Percentiles rank a stretch among this genome's conserved stretches.
These are phyloP conservation scores for Drosophila ogumai DNA, from an alignment of 1,140 invertebrate genomes.

Conservation along the genomic window DNA sequence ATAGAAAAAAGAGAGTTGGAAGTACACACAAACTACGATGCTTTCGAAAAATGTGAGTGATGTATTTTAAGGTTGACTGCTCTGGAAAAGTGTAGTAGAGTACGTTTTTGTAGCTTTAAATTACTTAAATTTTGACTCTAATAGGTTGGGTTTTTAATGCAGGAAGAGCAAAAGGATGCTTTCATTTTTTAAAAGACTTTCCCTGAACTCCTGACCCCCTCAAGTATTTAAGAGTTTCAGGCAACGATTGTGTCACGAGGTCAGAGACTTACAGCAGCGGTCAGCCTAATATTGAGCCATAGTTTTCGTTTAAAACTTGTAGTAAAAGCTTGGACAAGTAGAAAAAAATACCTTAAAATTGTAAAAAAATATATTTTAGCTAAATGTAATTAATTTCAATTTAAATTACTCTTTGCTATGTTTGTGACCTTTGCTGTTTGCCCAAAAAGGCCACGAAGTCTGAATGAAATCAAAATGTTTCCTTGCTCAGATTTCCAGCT, in stretches of 20 bases:
- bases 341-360: background rate
- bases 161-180: background rate
- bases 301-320: background rate
- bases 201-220: background rate
- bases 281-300: background rate
- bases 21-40: slow-evolving; percentile 5
- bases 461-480: slow-evolving; percentile 51
- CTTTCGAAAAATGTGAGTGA: background rate
- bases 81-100: background rate
- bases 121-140: background rate
- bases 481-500: slow-evolving; percentile 52
- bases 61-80: background rate
- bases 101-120: background rate
- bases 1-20: slow-evolving; percentile 14
- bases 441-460: background rate
- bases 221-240: slow-evolving; percentile 3
- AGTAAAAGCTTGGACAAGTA: too few relatives aligned
- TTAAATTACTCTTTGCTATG: background rate
- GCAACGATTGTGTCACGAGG: slow-evolving; percentile 16
- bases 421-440: background rate
- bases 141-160: background rate
- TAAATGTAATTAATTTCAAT: background rate
- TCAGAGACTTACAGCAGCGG: background rate
- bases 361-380: background rate
- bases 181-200: slow-evolving; percentile 13